These are phyloP conservation scores for Phaetusa simplex DNA, from an alignment of 2,113 vertebrate genomes.

Conservation along the genomic window DNA sequence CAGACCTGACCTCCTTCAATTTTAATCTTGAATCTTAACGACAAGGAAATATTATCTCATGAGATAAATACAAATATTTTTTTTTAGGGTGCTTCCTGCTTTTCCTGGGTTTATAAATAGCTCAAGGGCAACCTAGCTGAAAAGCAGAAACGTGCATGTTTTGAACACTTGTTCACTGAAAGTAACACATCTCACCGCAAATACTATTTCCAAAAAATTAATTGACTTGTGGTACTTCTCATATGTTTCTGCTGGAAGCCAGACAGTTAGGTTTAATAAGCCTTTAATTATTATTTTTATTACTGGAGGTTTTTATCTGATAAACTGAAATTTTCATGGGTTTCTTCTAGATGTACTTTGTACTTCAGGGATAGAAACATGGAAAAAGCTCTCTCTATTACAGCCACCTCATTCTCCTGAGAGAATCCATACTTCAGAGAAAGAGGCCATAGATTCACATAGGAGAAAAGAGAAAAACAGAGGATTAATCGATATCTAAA, in stretches of 20 bases:
- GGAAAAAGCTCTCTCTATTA: background rate
- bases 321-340: background rate
- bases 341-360: background rate
- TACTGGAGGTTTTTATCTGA: background rate
- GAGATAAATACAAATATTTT: no score
- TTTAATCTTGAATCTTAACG: background rate
- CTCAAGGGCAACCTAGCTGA: background rate
- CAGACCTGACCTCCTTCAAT: background rate
- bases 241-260: background rate
- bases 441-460: background rate
- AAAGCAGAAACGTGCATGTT: background rate
- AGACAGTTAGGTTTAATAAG: background rate
- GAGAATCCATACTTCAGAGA: background rate
- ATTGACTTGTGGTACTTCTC: background rate
- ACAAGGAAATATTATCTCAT: background rate
- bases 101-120: background rate
- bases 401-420: background rate
- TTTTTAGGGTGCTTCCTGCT: background rate
- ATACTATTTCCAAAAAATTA: background rate
- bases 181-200: background rate
- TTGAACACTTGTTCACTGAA: background rate
- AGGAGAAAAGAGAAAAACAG: background rate
- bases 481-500: conserved; percentile 39
- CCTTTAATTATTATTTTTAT: background rate
- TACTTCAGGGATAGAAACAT: background rate